Percentiles rank a stretch among this genome's conserved stretches.
These are phyloP conservation scores for Acanthosepion pharaonis DNA, from an alignment of 2,888 invertebrate genomes.

Conservation along the genomic window DNA sequence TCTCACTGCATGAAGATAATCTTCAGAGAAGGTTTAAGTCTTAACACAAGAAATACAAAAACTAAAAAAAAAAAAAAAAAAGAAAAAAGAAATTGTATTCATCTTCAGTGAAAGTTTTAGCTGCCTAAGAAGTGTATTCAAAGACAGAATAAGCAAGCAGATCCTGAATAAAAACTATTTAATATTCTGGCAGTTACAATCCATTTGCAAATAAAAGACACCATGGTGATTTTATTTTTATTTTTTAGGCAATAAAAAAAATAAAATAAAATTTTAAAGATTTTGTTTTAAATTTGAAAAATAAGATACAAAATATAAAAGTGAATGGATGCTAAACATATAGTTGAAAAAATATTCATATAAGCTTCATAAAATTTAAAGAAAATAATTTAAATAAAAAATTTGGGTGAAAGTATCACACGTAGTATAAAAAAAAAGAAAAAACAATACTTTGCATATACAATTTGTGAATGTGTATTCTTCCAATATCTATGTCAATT, in stretches of 20 bases:
- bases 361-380: too few relatives aligned
- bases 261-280: not conserved
- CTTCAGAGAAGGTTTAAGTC: not conserved
- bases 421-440: too few relatives aligned
- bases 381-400: too few relatives aligned
- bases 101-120: not conserved
- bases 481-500: too few relatives aligned
- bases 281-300: not conserved
- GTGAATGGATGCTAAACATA: not conserved
- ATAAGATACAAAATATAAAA: not conserved
- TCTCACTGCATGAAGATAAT: constrained; percentile 33
- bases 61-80: not conserved
- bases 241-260: not conserved
- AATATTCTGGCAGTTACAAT: not conserved
- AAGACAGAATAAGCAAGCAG: not conserved
- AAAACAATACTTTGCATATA: too few relatives aligned
- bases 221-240: too few relatives aligned
- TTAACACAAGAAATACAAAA: not conserved
- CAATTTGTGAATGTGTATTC: too few relatives aligned
- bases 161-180: not conserved
- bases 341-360: not conserved
- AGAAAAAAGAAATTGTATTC: not conserved
- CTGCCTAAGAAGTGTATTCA: not conserved
- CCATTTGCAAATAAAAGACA: not conserved
- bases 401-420: too few relatives aligned